Base-by-base conservation (phyloP, 1,140 invertebrate species). In the Brachionus calyciflorus region DNA sequence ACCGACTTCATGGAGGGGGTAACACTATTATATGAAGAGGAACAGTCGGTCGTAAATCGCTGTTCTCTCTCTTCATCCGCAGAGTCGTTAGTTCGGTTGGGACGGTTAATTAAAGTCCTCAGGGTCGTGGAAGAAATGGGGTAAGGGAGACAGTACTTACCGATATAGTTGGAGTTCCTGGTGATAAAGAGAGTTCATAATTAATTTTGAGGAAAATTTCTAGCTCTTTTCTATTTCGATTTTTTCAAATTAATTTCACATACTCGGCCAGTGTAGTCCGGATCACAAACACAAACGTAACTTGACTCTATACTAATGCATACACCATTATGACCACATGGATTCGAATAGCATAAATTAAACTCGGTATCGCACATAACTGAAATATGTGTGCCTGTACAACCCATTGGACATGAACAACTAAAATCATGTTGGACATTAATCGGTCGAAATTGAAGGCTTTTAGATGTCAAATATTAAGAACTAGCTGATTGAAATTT, bases 301-400 rank as follows among this genome's bases (percentile, higher is more conserved):
- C 93, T 93, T 10, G 92, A 91, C 84, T 99, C 96, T 5, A 89
- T 88, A 0, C 92, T 86, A 68, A 91, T 83, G 81, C 96, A 99
- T 0, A 89, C 91, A 0, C 94, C 96, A 33, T 91, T 91, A 82
- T 94, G 93, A 79, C 88, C 86, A 83, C 96, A 99, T n/a, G n/a
- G n/a, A 80, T 91, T 93, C 1, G 94, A 96, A 82, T 97, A 98
- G 82, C 96, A 99, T 0, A 98, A 85, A 85, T 99, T 94, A 0
- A 99, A 92, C 83, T 98, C 95, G 0, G 92, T 93, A 82, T 98
- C 95, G 82, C 96, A 99, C 51, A 94, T 86, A 79, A 94, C 96
- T 81, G 94, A 91, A 80, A 93, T 92, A 69, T 90, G 88, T 78
- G 92, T 92, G n/a, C 92, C 92, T 86, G 83, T 80, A 81, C n/a